phyloP scores from a whole-genome alignment of 2,888 invertebrate species.

The Ametastegia equiseti region DNA sequence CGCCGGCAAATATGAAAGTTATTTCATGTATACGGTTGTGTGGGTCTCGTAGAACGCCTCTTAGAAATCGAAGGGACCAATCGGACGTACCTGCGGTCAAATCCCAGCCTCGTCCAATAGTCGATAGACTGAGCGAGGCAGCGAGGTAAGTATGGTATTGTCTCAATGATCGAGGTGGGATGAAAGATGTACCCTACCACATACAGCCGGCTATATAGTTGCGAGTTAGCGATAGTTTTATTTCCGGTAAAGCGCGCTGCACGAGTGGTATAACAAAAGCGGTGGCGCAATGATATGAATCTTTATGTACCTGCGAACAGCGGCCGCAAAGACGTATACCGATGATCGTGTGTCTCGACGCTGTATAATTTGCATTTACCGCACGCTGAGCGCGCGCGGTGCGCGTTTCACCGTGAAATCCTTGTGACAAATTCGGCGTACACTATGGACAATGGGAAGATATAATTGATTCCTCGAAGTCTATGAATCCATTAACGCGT shows the following conservation, averaged over 20 bases:
- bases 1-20: too few relatives aligned
- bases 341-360: slow-evolving; percentile 8
- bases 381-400: slow-evolving; percentile 2
- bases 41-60: not conserved
- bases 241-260: not conserved
- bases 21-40: not conserved
- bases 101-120: slow-evolving; percentile 1
- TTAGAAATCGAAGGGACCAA: slow-evolving; percentile 34
- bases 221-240: slow-evolving; percentile 2
- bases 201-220: too few relatives aligned
- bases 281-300: slow-evolving; percentile 30
- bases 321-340: not conserved
- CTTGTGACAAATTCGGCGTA: slow-evolving; percentile 37
- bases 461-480: slow-evolving; percentile 37
- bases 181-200: not conserved
- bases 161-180: slow-evolving; percentile 3
- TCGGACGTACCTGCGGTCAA: slow-evolving; percentile 30
- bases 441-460: slow-evolving; percentile 29
- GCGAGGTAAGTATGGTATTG: not conserved
- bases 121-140: slow-evolving; percentile 27
- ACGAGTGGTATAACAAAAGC: slow-evolving; percentile 13
- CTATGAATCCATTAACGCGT: not conserved
- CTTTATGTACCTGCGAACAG: slow-evolving; percentile 13
- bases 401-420: slow-evolving; percentile 30
- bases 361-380: slow-evolving; percentile 29